Evolutionary conservation across 2,888 invertebrate species (phyloP).

Genomic region (Drosophila borborema): DNA sequence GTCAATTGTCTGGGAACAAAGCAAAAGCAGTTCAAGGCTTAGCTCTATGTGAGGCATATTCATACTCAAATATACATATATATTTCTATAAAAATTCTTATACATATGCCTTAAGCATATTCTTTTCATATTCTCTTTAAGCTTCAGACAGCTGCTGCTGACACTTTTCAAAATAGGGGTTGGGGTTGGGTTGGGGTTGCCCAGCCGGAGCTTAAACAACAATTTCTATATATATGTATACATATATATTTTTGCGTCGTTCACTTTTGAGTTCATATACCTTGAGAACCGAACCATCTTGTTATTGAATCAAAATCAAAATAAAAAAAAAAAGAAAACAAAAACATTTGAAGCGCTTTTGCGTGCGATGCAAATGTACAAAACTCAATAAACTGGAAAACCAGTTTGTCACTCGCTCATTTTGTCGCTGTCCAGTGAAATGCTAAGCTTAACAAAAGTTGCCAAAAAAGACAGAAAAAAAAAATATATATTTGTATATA

Average conservation of each 20-base stretch:
- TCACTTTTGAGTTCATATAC: conserved; percentile 66
- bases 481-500: background rate
- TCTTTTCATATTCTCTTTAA: conserved; percentile 24
- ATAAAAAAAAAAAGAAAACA: conserved; percentile 27
- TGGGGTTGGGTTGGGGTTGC: conserved; percentile 27
- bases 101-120: background rate
- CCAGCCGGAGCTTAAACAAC: background rate
- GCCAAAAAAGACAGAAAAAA: conserved; percentile 37
- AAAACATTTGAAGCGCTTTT: conserved; percentile 51
- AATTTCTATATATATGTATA: conserved; percentile 25
- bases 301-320: conserved; percentile 52
- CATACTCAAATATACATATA: background rate
- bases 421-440: conserved; percentile 52
- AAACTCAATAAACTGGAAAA: conserved; percentile 70
- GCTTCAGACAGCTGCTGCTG: conserved; percentile 46
- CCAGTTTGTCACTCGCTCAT: conserved; percentile 64
- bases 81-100: background rate
- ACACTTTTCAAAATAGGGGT: conserved; percentile 35
- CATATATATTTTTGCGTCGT: conserved; percentile 46
- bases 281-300: conserved; percentile 56
- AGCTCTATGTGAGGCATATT: conserved; percentile 2
- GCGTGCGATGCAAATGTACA: conserved; percentile 64
- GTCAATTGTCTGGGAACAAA: conserved; percentile 27
- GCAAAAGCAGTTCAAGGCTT: conserved; percentile 29
- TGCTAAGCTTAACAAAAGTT: conserved; percentile 40